These are phyloP conservation scores for Saccostrea echinata DNA, from an alignment of 1,140 invertebrate genomes.

Conservation along the genomic window DNA sequence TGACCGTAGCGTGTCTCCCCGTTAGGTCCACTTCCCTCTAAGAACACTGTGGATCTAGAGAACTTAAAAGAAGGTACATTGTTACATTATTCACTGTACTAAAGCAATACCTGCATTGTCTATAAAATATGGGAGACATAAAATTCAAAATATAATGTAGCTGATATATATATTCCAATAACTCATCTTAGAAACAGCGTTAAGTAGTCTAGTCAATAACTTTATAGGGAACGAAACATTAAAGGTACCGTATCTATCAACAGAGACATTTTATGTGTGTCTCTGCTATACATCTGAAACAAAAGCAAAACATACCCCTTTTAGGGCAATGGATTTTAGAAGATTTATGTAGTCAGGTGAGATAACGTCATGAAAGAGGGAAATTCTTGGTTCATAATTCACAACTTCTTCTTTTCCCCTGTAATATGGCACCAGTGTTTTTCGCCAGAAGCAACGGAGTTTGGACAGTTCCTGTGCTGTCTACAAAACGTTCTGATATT, in stretches of 20 bases:
- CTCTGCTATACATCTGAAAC: too few relatives aligned
- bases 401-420: conserved; percentile 49
- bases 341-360: neutral
- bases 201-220: too few relatives aligned
- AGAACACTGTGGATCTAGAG: neutral
- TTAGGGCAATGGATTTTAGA: neutral
- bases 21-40: neutral
- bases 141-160: too few relatives aligned
- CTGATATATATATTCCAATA: too few relatives aligned
- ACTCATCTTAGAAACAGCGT: too few relatives aligned
- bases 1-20: neutral
- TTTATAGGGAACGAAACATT: too few relatives aligned
- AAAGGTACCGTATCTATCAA: too few relatives aligned
- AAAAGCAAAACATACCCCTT: neutral
- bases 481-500: neutral
- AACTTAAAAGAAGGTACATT: neutral
- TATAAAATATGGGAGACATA: too few relatives aligned
- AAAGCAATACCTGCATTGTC: neutral
- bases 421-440: conserved; percentile 45
- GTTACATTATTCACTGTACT: too few relatives aligned
- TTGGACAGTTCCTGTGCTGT: neutral
- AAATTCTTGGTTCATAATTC: conserved; percentile 41
- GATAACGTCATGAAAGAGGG: conserved; percentile 52
- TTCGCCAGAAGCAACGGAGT: conserved; percentile 29
- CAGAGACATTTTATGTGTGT: too few relatives aligned